Conservation (phyloP, 2,113 vertebrate species). For the Rallus limicola region DNA sequence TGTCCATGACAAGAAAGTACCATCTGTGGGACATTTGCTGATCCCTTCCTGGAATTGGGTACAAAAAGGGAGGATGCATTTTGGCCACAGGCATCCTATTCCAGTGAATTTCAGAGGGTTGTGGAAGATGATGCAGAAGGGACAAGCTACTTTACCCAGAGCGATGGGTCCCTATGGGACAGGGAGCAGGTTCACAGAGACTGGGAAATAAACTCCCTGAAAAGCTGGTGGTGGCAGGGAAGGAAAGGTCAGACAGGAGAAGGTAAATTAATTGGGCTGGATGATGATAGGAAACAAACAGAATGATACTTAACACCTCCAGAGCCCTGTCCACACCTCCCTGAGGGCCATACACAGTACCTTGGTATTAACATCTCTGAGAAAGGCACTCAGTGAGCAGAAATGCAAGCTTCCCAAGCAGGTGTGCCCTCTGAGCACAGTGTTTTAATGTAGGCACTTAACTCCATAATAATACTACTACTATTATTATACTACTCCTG, state of each 20-base stretch:
- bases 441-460: slow-evolving; percentile 10
- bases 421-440: not conserved
- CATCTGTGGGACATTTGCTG: not conserved
- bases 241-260: not conserved
- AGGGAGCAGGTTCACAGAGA: not conserved
- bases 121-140: not conserved
- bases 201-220: not conserved
- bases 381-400: not conserved
- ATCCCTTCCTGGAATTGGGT: not conserved
- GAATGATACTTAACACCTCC: not conserved
- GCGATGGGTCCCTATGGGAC: not conserved
- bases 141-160: not conserved
- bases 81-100: not conserved
- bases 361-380: not conserved
- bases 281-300: not conserved
- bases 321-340: not conserved
- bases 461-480: not conserved
- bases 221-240: not conserved
- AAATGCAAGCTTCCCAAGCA: not conserved
- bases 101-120: not conserved
- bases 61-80: not conserved
- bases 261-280: not conserved
- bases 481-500: not conserved
- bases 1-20: not conserved
- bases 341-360: not conserved